Conservation (phyloP, 2,888 invertebrate species). For the Dicycla oo region DNA sequence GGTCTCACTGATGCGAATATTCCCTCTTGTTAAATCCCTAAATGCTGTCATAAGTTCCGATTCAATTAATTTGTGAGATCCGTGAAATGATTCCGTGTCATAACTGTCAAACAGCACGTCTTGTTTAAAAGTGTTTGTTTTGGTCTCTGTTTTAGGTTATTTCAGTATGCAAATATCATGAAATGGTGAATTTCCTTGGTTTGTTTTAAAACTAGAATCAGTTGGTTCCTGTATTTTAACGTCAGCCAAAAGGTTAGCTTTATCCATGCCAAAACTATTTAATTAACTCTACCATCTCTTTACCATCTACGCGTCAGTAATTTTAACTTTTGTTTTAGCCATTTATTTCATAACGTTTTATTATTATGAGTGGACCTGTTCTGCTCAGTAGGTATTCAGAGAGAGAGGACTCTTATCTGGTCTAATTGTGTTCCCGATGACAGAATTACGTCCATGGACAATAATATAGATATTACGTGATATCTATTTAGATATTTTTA, state of each 20-base stretch:
- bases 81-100: conserved; percentile 29
- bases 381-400: conserved; percentile 53
- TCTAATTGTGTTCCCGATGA: conserved; percentile 80
- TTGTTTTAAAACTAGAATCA: conserved; percentile 31
- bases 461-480: conserved; percentile 72
- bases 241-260: conserved; percentile 33
- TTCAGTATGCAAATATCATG: conserved; percentile 37
- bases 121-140: conserved; percentile 22
- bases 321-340: conserved; percentile 36
- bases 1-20: conserved; percentile 68
- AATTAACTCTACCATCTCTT: conserved; percentile 40
- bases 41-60: conserved; percentile 60
- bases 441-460: conserved; percentile 81
- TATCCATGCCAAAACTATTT: conserved; percentile 53
- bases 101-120: conserved; percentile 34
- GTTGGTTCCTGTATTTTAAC: conserved; percentile 23
- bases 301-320: conserved; percentile 20
- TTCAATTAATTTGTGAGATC: conserved; percentile 47
- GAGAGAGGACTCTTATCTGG: conserved; percentile 68
- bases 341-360: conserved; percentile 45
- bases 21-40: conserved; percentile 69
- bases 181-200: conserved; percentile 11
- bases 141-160: conserved; percentile 8
- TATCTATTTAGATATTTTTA: conserved; percentile 74
- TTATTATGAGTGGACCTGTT: conserved; percentile 30